Evolutionary conservation across 2,888 invertebrate genomes (phyloP).

Genomic region (Machimus rusticus): DNA sequence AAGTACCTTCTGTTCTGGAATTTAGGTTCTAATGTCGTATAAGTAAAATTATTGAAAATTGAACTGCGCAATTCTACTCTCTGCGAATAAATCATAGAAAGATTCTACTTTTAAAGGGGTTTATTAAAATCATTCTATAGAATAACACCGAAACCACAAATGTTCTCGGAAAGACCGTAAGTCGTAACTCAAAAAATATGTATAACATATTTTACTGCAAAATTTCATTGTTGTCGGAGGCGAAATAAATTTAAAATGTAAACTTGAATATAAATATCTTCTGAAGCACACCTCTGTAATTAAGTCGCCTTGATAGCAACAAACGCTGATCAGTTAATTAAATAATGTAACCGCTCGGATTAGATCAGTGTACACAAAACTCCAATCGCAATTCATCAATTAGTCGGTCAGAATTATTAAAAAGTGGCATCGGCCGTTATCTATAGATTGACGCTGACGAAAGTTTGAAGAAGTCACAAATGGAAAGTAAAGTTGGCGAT

Average conservation of each 20-base stretch:
- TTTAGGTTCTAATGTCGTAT: not conserved
- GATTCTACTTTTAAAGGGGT: too few species aligned
- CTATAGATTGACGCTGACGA: not conserved
- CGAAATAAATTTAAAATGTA: not conserved
- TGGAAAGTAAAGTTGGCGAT: constrained; percentile 12
- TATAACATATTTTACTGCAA: not conserved
- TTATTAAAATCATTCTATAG: too few species aligned
- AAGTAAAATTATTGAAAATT: not conserved
- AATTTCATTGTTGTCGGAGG: not conserved
- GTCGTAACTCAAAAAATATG: not conserved
- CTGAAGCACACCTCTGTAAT: not conserved
- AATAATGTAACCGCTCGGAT: not conserved
- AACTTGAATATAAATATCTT: not conserved
- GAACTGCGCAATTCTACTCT: too few species aligned
- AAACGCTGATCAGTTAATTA: not conserved
- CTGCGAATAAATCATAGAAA: too few species aligned
- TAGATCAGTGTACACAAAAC: not conserved
- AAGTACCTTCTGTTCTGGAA: not conserved
- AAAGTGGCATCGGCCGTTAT: not conserved
- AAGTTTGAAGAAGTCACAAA: constrained; percentile 1
- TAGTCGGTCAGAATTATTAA: not conserved
- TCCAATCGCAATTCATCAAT: not conserved
- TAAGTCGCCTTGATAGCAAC: not conserved
- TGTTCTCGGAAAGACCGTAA: not conserved
- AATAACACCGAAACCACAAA: not conserved